These are phyloP conservation scores for Wiebesia pumilae DNA, from an alignment of 1,140 invertebrate species.

Conservation along the genomic window DNA sequence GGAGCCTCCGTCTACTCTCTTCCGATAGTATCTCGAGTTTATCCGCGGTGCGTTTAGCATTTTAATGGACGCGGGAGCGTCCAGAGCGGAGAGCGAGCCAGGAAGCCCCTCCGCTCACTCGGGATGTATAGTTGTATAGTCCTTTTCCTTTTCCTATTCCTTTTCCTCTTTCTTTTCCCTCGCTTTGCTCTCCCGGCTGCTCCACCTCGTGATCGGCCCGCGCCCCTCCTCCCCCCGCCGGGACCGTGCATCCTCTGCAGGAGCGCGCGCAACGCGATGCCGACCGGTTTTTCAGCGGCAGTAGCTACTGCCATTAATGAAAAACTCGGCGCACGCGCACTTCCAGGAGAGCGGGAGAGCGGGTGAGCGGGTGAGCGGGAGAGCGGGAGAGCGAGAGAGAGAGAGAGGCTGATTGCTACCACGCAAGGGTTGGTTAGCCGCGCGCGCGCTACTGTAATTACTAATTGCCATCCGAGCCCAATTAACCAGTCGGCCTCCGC, in stretches of 20 bases:
- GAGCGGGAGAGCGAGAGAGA: neutral
- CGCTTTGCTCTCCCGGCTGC: neutral
- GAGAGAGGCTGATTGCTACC: neutral
- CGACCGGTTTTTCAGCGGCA: constrained; percentile 45
- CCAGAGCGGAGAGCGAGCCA: neutral
- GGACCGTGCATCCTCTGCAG: neutral
- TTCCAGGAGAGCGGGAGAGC: neutral
- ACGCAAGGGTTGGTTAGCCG: constrained; percentile 22
- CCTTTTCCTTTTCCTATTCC: constrained; percentile 34
- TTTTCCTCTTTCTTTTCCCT: neutral
- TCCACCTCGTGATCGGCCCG: neutral
- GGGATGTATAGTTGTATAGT: constrained; percentile 24
- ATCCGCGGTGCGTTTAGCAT: constrained; percentile 48
- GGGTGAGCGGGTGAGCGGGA: too few relatives aligned
- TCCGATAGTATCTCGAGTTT: constrained; percentile 46
- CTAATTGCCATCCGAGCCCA: constrained; percentile 47
- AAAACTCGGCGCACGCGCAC: constrained; percentile 25
- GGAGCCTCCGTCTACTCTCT: neutral
- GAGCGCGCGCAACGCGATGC: neutral
- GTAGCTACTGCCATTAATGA: constrained; percentile 39
- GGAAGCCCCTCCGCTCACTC: neutral
- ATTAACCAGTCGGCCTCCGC: constrained; percentile 30
- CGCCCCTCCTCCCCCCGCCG: neutral
- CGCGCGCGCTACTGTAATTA: constrained; percentile 46
- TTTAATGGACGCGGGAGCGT: constrained; percentile 45